Percentiles rank a stretch among this genome's conserved stretches.
phyloP scores from a whole-genome alignment of 53 echinoderm and acorn worm genomes.

The Mesocentrotus franciscanus region DNA sequence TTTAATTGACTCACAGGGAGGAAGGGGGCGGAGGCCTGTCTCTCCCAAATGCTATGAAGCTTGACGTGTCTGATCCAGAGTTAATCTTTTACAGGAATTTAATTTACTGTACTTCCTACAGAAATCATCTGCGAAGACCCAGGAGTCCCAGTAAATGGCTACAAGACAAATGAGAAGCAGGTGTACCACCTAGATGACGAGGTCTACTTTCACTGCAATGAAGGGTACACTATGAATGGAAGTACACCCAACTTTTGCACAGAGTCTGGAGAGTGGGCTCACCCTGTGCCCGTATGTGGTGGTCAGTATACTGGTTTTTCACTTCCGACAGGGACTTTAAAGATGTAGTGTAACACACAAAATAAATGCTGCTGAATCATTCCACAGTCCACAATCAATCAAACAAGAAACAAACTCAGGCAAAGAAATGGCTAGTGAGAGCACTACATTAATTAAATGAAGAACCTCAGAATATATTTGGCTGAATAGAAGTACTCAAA shows the following conservation, averaged over 20 bases:
- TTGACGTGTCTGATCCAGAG: not conserved
- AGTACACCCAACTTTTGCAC: conserved; percentile 41
- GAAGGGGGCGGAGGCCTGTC: too few relatives aligned
- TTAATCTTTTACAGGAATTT: not conserved
- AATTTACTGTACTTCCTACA: not conserved
- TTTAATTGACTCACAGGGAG: too few relatives aligned
- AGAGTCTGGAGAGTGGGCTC: conserved; percentile 58
- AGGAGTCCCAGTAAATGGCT: conserved; percentile 56
- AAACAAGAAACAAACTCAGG: too few relatives aligned
- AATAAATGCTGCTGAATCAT: too few relatives aligned
- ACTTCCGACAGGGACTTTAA: too few relatives aligned
- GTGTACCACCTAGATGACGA: not conserved
- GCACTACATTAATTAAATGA: too few relatives aligned
- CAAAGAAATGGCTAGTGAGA: too few relatives aligned
- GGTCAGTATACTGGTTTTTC: conserved; percentile 41
- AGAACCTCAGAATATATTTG: too few relatives aligned
- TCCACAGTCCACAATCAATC: too few relatives aligned
- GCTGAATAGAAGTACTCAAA: too few relatives aligned
- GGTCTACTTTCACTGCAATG: conserved; percentile 63
- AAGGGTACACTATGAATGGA: conserved; percentile 56
- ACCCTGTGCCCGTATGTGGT: conserved; percentile 66
- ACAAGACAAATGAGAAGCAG: not conserved
- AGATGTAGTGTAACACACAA: too few relatives aligned
- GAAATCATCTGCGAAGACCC: conserved; percentile 64
- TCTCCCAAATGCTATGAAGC: not conserved